Evolutionary conservation across 1,140 invertebrate species (phyloP), one percentile per base, ranked within the genome.

Genomic region (Ceratosolen fusciceps): DNA sequence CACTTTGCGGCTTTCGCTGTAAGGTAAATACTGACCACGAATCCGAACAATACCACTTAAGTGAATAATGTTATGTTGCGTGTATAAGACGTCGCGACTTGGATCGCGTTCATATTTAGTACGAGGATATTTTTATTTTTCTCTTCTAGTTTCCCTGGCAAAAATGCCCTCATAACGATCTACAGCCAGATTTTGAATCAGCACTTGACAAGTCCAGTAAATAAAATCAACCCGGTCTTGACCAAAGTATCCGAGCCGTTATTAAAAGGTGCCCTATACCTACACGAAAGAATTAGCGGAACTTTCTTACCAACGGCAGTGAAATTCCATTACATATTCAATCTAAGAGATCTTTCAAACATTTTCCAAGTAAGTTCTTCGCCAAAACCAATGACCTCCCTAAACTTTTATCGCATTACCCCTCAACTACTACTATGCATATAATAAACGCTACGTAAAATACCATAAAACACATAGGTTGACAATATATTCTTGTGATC

Each of bases 281-380:
- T 98, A 2, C 97, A 98, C 86, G 89, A 91, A n/a, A 96, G 94
- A 88, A 92, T 98, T 0, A 86, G 93, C 0, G 83, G 92, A 1
- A 93, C 92, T 0, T 98, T 98, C 90, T 90, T 98, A 65, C 97
- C 97, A 7, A 98, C 97, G 0, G 97, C 97, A 12, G 92, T 96
- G 49, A 98, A 98, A 88, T 99, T 98, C 88, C 97, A 98, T 89
- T 99, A 99, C 85, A 92, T 96, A 67, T 98, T 98, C 88, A 99
- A 98, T 89, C 90, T 99, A 47, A 91, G 97, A 81, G 98, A 99
- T 88, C 90, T 98, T 8, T 96, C 96, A 3, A 98, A 98, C 88
- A 95, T 96, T 77, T 96, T 96, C 85, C 94, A 96, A 91, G 95
- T 95, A 91, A 86, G 31, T 52, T 10, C n/a, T n/a, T n/a, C n/a